These are phyloP conservation scores for Syngnathus rostellatus DNA, from an alignment of 2,797 vertebrate species.

Conservation along the genomic window DNA sequence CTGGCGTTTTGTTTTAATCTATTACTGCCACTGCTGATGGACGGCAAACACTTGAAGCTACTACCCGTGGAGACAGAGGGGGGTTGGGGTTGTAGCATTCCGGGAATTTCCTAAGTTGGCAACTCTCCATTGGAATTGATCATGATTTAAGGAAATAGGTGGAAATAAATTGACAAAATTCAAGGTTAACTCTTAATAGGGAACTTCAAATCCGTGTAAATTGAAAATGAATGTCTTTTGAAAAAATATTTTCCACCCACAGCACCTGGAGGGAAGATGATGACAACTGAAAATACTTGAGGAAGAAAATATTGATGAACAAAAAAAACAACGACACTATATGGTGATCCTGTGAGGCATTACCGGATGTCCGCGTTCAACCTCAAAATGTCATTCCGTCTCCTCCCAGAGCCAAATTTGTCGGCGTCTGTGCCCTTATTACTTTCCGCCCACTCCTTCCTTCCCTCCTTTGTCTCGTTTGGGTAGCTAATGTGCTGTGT, in stretches of 20 bases:
- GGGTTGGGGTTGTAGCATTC: not conserved
- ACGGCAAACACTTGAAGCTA: conserved; percentile 35
- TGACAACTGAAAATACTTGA: too few relatives aligned
- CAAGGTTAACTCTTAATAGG: not conserved
- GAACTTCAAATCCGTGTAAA: not conserved
- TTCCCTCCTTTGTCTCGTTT: conserved; percentile 14
- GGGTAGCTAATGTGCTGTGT: conserved; percentile 8
- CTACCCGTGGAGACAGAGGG: conserved; percentile 26
- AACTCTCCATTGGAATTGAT: not conserved
- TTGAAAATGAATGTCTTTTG: not conserved
- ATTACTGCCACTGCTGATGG: conserved; percentile 26
- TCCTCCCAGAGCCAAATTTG: conserved; percentile 15
- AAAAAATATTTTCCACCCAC: too few relatives aligned
- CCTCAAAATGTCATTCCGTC: conserved; percentile 24
- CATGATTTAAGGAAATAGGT: not conserved
- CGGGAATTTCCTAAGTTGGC: not conserved
- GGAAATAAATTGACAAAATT: not conserved
- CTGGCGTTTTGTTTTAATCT: conserved; percentile 43
- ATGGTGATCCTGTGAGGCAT: conserved; percentile 3
- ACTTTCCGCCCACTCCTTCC: conserved; percentile 14
- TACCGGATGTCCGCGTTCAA: conserved; percentile 15
- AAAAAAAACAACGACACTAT: not conserved
- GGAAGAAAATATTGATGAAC: not conserved
- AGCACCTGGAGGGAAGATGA: too few relatives aligned
- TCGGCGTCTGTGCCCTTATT: conserved; percentile 23